Conservation (phyloP, 2,113 vertebrate genomes). For the Eidolon helvum region DNA sequence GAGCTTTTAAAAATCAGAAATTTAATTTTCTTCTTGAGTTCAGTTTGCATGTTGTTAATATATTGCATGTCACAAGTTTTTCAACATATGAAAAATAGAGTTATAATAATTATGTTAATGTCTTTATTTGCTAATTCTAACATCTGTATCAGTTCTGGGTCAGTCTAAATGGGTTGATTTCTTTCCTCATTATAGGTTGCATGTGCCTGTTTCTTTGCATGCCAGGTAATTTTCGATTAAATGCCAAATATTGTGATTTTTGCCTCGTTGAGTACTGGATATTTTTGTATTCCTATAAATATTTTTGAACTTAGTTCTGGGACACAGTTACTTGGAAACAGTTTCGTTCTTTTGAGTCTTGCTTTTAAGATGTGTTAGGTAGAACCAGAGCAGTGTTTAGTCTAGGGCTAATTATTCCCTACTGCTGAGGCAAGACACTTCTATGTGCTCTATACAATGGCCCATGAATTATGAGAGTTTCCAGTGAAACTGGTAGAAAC, state of each 20-base stretch:
- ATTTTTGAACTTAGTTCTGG: constrained; percentile 40
- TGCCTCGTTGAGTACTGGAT: background rate
- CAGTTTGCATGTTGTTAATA: background rate
- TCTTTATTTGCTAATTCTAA: background rate
- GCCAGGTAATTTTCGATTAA: constrained; percentile 2
- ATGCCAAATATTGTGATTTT: background rate
- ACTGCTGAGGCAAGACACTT: background rate
- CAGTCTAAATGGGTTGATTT: background rate
- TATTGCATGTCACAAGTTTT: background rate
- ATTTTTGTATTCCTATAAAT: constrained; percentile 34
- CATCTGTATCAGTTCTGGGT: background rate
- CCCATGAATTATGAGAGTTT: background rate
- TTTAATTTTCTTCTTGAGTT: constrained; percentile 14
- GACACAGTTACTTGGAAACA: constrained; percentile 16
- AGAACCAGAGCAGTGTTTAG: background rate
- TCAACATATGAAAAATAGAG: background rate
- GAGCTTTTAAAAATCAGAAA: background rate
- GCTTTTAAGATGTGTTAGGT: background rate
- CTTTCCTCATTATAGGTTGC: background rate
- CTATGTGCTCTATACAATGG: background rate
- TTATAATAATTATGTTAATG: background rate
- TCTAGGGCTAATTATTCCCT: constrained; percentile 1
- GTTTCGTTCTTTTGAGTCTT: background rate
- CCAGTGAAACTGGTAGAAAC: background rate
- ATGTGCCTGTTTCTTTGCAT: background rate